Evolutionary conservation across 2,113 vertebrate genomes (phyloP).

Genomic region (Phasianus colchicus): DNA sequence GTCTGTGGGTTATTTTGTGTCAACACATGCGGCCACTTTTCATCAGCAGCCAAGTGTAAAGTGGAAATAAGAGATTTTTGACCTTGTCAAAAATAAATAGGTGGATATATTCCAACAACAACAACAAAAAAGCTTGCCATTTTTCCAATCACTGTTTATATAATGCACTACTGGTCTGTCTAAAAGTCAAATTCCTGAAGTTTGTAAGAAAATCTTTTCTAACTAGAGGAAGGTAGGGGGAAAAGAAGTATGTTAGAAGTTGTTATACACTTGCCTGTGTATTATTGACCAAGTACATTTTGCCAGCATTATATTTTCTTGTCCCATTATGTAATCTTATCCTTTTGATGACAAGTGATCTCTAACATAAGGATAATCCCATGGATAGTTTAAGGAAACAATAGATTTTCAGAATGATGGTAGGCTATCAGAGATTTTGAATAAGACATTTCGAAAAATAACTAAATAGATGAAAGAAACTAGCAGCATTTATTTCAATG

Average conservation of each 20-base stretch:
- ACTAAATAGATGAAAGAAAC: not conserved
- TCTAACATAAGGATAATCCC: not conserved
- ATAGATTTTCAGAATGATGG: not conserved
- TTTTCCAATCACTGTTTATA: not conserved
- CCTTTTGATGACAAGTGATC: not conserved
- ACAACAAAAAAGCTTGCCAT: not conserved
- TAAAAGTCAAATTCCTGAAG: not conserved
- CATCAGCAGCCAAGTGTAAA: not conserved
- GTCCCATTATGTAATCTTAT: not conserved
- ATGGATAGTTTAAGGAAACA: not conserved
- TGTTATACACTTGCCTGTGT: not conserved
- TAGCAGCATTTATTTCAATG: not conserved
- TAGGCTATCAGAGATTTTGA: not conserved
- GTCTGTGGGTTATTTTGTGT: not conserved
- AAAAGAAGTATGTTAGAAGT: not conserved
- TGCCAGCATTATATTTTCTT: not conserved
- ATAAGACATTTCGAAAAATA: not conserved
- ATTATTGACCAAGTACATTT: not conserved
- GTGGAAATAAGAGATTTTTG: constrained; percentile 2
- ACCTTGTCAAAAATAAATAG: constrained; percentile 16
- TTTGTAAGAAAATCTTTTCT: not conserved
- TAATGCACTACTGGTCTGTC: not conserved
- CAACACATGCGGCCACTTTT: not conserved
- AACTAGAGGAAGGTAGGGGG: not conserved
- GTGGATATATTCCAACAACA: not conserved